Evolutionary conservation across 2,797 vertebrate genomes (phyloP).

Genomic region (Thalassophryne amazonica): DNA sequence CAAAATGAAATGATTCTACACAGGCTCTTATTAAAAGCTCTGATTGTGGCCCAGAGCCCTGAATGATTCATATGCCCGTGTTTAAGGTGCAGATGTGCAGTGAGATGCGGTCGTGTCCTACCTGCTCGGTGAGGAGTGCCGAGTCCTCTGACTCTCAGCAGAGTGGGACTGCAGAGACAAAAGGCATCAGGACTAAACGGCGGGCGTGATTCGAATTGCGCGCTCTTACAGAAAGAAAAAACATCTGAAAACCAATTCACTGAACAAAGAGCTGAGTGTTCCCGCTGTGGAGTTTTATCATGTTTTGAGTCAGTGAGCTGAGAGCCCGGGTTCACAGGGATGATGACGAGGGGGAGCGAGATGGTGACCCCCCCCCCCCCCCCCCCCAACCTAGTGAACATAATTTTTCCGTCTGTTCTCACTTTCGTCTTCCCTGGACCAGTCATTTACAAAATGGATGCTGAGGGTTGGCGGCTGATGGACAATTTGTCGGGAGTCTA

Average conservation of each 20-base stretch:
- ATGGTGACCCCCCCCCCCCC: slow-evolving; percentile 22
- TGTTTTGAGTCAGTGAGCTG: slow-evolving; percentile 59
- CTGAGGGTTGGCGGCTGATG: slow-evolving; percentile 53
- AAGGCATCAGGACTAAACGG: slow-evolving; percentile 62
- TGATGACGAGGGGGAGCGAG: slow-evolving; percentile 1
- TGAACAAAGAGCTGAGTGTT: slow-evolving; percentile 73
- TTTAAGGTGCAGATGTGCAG: slow-evolving; percentile 70
- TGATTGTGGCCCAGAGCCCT: slow-evolving; percentile 62
- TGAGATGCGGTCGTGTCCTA: slow-evolving; percentile 75
- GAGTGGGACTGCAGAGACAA: slow-evolving; percentile 60
- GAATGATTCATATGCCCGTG: slow-evolving; percentile 76
- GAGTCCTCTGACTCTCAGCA: slow-evolving; percentile 66
- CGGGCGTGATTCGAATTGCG: slow-evolving; percentile 70
- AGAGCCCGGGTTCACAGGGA: slow-evolving; percentile 48
- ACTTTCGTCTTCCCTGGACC: slow-evolving; percentile 45
- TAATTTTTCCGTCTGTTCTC: slow-evolving; percentile 65
- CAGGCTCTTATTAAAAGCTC: slow-evolving; percentile 66
- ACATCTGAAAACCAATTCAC: slow-evolving; percentile 75
- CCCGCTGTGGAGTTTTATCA: slow-evolving; percentile 69
- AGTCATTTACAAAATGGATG: slow-evolving; percentile 61
- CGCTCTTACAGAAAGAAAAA: slow-evolving; percentile 59
- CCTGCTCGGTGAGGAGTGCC: slow-evolving; percentile 70
- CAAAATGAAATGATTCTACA: slow-evolving; percentile 58
- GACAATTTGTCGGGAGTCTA: slow-evolving; percentile 68
- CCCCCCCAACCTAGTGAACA: slow-evolving; percentile 37